Base-by-base conservation (phyloP, 2,113 vertebrate species). In the Callospermophilus lateralis region DNA sequence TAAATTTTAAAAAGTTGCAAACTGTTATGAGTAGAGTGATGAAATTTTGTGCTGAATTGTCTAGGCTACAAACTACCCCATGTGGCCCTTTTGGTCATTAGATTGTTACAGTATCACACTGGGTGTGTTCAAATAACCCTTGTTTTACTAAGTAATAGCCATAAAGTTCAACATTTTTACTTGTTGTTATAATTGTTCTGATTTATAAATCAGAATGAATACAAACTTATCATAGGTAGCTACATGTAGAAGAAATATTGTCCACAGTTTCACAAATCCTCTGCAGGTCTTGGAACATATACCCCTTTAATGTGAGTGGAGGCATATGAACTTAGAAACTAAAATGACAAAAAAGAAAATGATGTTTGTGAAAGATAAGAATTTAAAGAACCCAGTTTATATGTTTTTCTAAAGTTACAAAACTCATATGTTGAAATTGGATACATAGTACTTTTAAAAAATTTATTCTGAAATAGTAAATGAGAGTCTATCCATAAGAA, bases 391-490 rank as follows among this genome's bases (percentile, higher is more conserved):
- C 12, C 15, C 2, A 26, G 6, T 88, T 90, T 70, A 4, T 72
- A 2, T 90, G 26, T 83, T 2, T 67, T 89, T 94, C 63, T 70
- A 51, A 92, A 70, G 2, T 88, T 97, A 39, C 0, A 85, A 83
- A 96, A 24, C 58, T 77, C 24, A 16, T 61, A 2, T 72, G 53
- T 96, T 24, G 20, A 83, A 73, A 70, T 63, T 86, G n/a, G 3
- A 32, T 73, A 8, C 22, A 8, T 86, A 28, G n/a, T 77, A 48
- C 32, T 74, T 96, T 87, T 90, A 4, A 55, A 70, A 61, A 89
- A 28, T 89, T 77, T 81, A 79, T 93, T 79, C 65, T 65, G 12
- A 90, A 96, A 16, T 90, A 32, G 2, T 93, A 72, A 83, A 84
- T 92, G 11, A 63, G 4, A 1, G 10, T 45, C 30, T 13, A 5